These are phyloP conservation scores for Girardia tigrina DNA, from an alignment of 2,888 invertebrate genomes.

Conservation along the genomic window DNA sequence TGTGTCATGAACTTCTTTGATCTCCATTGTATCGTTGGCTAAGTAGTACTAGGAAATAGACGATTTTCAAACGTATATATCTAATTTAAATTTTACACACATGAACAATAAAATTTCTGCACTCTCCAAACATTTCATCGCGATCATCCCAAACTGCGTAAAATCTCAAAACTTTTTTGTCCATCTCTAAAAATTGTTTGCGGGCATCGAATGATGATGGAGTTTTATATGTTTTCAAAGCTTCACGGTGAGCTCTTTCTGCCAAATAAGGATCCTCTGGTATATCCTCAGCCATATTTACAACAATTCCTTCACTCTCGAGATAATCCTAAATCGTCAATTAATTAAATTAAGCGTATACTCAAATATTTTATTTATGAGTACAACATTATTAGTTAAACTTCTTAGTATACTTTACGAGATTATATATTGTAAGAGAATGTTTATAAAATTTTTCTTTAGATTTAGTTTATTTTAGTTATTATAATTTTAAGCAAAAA, in stretches of 20 bases:
- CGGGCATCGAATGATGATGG: constrained; percentile 55
- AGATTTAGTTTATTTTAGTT: too few species aligned
- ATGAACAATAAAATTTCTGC: constrained; percentile 57
- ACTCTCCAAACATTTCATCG: constrained; percentile 50
- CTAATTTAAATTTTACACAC: constrained; percentile 40
- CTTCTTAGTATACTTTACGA: too few species aligned
- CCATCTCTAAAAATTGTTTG: constrained; percentile 63
- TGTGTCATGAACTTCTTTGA: constrained; percentile 61
- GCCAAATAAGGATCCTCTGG: constrained; percentile 61
- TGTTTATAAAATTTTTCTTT: too few species aligned
- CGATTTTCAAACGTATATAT: not conserved
- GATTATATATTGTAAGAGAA: too few species aligned
- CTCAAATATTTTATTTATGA: constrained; percentile 34
- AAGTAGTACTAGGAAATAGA: constrained; percentile 58
- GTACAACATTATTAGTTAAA: too few species aligned
- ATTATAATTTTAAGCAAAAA: too few species aligned
- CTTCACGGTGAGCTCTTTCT: constrained; percentile 42
- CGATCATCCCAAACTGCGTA: constrained; percentile 54
- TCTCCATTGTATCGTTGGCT: constrained; percentile 65
- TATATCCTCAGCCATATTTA: constrained; percentile 59
- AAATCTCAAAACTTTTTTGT: constrained; percentile 61
- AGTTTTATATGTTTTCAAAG: constrained; percentile 44
- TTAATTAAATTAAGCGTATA: not conserved
- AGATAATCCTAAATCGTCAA: constrained; percentile 61
- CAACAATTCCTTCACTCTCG: constrained; percentile 66